A percentile compares a stretch with the other conserved stretches of the same genome.
phyloP scores from a whole-genome alignment of 2,797 vertebrate genomes.

The Chromobotia macracanthus region DNA sequence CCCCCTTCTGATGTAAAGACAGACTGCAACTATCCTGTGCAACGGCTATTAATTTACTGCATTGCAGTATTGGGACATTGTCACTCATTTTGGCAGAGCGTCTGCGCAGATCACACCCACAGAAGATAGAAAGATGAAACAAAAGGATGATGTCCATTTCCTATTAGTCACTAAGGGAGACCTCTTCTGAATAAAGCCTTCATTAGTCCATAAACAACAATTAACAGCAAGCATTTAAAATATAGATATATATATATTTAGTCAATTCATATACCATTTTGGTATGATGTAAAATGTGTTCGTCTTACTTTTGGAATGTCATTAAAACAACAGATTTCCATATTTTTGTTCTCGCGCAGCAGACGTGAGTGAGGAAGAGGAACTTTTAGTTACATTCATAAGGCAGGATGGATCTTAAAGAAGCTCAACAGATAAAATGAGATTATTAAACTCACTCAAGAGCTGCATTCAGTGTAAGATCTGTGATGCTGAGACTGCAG shows the following conservation, averaged over 20 bases:
- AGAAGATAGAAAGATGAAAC: neutral
- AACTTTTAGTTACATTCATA: neutral
- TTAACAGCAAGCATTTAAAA: neutral
- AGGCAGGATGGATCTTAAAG: neutral
- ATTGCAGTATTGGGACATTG: slow-evolving; percentile 73
- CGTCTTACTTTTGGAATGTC: neutral
- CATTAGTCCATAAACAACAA: neutral
- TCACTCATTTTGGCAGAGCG: slow-evolving; percentile 56
- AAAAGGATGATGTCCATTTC: neutral
- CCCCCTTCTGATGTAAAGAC: slow-evolving; percentile 71
- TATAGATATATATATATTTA: no score
- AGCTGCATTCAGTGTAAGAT: neutral
- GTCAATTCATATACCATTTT: neutral
- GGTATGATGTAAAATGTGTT: neutral
- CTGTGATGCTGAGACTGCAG: neutral
- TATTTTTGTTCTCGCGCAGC: neutral
- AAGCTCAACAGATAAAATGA: neutral
- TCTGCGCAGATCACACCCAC: slow-evolving; percentile 46
- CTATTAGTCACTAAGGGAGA: neutral
- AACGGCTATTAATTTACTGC: slow-evolving; percentile 70
- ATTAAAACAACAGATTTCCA: slow-evolving; percentile 12
- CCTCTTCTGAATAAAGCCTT: neutral
- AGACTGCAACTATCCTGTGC: slow-evolving; percentile 42
- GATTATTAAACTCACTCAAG: slow-evolving; percentile 4
- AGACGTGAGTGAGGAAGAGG: neutral